Evolutionary conservation across 2,797 vertebrate species (phyloP).

Genomic region (Cossypha caffra): DNA sequence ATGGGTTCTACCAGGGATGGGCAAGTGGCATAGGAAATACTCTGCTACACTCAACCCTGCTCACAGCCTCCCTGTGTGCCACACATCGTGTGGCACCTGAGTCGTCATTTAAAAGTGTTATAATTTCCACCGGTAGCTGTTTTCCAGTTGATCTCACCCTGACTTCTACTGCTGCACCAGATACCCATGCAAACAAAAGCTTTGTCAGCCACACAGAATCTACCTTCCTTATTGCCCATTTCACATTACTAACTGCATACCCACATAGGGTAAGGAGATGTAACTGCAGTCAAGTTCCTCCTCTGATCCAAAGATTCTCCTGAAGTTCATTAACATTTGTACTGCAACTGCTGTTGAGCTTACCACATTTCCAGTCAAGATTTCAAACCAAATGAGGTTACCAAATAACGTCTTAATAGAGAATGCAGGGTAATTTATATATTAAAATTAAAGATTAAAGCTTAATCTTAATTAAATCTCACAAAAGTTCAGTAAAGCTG

Average conservation of each 20-base stretch:
- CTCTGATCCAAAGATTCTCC: slow-evolving; percentile 4
- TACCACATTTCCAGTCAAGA: slow-evolving; percentile 23
- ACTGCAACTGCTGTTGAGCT: slow-evolving; percentile 36
- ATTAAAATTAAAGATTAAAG: slow-evolving; percentile 72
- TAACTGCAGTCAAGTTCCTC: not conserved
- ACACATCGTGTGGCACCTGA: not conserved
- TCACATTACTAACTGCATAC: slow-evolving; percentile 15
- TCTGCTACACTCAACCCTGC: not conserved
- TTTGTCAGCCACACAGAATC: not conserved
- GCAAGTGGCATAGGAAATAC: not conserved
- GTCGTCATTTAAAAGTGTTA: not conserved
- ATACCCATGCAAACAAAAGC: not conserved
- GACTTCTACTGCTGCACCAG: not conserved
- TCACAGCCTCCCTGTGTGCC: accelerated
- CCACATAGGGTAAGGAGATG: not conserved
- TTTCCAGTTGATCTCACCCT: slow-evolving; percentile 21
- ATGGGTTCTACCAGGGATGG: not conserved
- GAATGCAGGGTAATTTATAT: slow-evolving; percentile 52
- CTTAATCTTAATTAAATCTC: slow-evolving; percentile 81
- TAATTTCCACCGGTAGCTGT: not conserved
- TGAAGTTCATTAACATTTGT: slow-evolving; percentile 52
- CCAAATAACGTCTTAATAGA: slow-evolving; percentile 63
- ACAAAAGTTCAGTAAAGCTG: slow-evolving; percentile 59
- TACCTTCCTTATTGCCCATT: not conserved
- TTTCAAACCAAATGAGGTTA: slow-evolving; percentile 58